phyloP scores from a whole-genome alignment of 2,797 vertebrate genomes.

The Aplochiton taeniatus region DNA sequence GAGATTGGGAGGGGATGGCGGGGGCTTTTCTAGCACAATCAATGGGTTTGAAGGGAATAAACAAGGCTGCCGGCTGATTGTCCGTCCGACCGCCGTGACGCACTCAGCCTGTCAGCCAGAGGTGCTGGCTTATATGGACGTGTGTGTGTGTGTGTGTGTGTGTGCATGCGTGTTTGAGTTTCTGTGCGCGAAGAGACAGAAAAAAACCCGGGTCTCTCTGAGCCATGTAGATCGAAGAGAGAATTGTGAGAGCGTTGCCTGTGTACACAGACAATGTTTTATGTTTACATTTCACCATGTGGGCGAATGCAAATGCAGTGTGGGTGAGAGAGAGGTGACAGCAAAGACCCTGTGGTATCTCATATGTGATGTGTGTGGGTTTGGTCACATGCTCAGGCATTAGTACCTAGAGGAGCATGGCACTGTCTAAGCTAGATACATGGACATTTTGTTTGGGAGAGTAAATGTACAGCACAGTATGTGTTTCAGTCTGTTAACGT shows the following conservation, averaged over 20 bases:
- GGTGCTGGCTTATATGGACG: conserved; percentile 51
- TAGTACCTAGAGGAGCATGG: too few species aligned
- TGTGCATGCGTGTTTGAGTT: conserved; percentile 20
- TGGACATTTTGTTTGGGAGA: neutral
- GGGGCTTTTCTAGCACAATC: conserved; percentile 70
- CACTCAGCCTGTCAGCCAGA: conserved; percentile 62
- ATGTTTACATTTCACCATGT: too few species aligned
- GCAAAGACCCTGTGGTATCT: too few species aligned
- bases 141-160: conserved; percentile 35
- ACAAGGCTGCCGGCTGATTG: conserved; percentile 53
- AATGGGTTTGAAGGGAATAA: conserved; percentile 68
- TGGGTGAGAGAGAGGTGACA: too few species aligned
- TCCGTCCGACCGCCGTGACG: conserved; percentile 42
- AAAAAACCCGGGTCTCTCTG: neutral
- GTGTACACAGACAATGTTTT: too few species aligned
- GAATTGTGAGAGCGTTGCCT: too few species aligned
- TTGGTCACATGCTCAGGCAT: too few species aligned
- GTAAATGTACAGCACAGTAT: neutral
- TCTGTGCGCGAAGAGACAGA: too few species aligned
- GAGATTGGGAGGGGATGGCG: conserved; percentile 39
- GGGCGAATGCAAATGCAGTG: too few species aligned
- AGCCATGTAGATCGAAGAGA: too few species aligned
- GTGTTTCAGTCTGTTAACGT: neutral
- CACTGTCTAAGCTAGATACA: too few species aligned
- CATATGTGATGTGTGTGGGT: too few species aligned